Evolutionary conservation across 2,113 vertebrate genomes (phyloP).

Genomic region (Coregonus clupeaformis): DNA sequence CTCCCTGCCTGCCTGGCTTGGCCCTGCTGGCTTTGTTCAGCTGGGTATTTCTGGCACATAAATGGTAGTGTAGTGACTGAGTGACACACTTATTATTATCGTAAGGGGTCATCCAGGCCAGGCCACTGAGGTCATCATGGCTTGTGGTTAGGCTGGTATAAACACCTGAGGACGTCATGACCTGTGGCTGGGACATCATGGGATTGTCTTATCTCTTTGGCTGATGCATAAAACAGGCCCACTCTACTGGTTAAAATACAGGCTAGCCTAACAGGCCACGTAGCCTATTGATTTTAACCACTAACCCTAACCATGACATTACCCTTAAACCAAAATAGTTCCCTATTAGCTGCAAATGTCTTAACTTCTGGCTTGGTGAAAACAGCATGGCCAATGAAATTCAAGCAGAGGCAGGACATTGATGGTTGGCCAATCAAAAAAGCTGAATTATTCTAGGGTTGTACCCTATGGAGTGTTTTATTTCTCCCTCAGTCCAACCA

Average conservation of each 20-base stretch:
- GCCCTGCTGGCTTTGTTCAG: neutral
- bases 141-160: conserved; percentile 53
- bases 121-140: conserved; percentile 2
- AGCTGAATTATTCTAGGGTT: too few species aligned
- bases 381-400: too few species aligned
- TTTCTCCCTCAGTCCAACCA: neutral
- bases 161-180: conserved; percentile 22
- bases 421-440: too few species aligned
- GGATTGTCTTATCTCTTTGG: neutral
- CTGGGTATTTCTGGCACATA: conserved; percentile 55
- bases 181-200: neutral
- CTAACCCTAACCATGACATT: too few species aligned
- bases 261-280: neutral
- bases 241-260: neutral
- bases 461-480: too few species aligned
- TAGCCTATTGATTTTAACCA: too few species aligned
- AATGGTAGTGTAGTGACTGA: conserved; percentile 24
- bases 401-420: too few species aligned
- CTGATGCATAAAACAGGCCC: neutral
- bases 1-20: conserved; percentile 1
- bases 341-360: too few species aligned
- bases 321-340: too few species aligned
- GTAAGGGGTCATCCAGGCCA: conserved; percentile 53
- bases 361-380: too few species aligned
- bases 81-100: conserved; percentile 64